Conservation (phyloP, 2,113 vertebrate species). For the Penelope pileata region DNA sequence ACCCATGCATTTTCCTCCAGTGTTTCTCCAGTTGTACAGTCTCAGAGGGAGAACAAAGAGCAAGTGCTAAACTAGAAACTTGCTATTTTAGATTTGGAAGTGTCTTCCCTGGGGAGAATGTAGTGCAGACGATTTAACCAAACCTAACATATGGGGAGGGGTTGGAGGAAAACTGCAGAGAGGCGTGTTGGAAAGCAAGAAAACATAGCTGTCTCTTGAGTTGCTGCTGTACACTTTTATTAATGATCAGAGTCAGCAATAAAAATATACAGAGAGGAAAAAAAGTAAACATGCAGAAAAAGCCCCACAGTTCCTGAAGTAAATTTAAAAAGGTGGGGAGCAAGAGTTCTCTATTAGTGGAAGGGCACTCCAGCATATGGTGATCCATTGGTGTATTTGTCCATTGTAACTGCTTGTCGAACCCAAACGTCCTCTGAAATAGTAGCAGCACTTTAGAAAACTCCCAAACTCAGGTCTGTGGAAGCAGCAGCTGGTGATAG, state of each 20-base stretch:
- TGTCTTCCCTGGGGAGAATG: background rate
- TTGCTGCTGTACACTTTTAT: background rate
- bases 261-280: background rate
- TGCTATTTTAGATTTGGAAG: background rate
- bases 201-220: background rate
- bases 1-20: background rate
- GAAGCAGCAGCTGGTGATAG: background rate
- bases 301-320: background rate
- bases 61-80: background rate
- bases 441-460: accelerated
- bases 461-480: background rate
- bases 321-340: background rate
- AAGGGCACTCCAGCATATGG: background rate
- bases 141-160: background rate
- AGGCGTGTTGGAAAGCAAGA: background rate
- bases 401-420: background rate
- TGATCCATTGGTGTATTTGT: background rate
- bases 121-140: background rate
- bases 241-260: background rate
- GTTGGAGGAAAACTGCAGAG: background rate
- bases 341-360: background rate
- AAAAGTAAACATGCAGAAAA: background rate
- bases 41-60: background rate
- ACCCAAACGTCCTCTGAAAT: background rate
- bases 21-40: background rate